Evolutionary conservation across 1,140 invertebrate genomes (phyloP), one percentile per base, ranked within the genome.

Genomic region (Oryctes rhinoceros): DNA sequence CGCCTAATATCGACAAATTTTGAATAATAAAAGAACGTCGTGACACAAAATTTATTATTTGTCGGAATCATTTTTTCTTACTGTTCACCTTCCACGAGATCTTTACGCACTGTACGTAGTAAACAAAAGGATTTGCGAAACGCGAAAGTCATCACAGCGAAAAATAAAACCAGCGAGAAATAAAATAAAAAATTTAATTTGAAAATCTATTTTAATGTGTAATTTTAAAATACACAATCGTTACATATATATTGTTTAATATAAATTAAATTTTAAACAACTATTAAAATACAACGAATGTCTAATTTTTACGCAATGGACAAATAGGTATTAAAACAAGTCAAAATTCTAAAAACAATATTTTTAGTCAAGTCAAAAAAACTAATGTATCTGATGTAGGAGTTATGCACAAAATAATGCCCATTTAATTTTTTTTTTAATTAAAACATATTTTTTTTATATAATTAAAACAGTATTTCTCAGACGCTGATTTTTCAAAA

Each of bases 261-360:
- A 71, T 71, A 71, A 71, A 71, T 71, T 71, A 71, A 71, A 71
- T 71, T 71, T 71, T 71, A 71, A 59, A 71, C 65, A 71, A 71
- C 65, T 71, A 71, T 37, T 71, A 71, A 71, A 71, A 71, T 71
- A 82, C 80, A 83, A 83, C 81, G 82, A 83, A 82, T 83, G 81
- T 81, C 80, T 82, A 83, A 82, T 81, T 82, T 83, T 80, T 81
- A 84, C 81, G 81, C 81, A 84, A 83, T 83, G 83, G 82, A 82
- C 80, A 84, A 82, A 84, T 83, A 82, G 83, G 78, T 82, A 82
- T 83, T 80, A 82, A 80, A 53, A 77, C 47, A 80, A 80, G 67
- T 80, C 49, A 62, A 78, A 78, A 78, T 78, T 15, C 30, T 78
- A n/a, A n/a, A 49, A 53, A 30, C 13, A 71, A 78, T 78, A 48